phyloP scores from a whole-genome alignment of 1,140 invertebrate genomes.

The Temnothorax nylanderi region DNA sequence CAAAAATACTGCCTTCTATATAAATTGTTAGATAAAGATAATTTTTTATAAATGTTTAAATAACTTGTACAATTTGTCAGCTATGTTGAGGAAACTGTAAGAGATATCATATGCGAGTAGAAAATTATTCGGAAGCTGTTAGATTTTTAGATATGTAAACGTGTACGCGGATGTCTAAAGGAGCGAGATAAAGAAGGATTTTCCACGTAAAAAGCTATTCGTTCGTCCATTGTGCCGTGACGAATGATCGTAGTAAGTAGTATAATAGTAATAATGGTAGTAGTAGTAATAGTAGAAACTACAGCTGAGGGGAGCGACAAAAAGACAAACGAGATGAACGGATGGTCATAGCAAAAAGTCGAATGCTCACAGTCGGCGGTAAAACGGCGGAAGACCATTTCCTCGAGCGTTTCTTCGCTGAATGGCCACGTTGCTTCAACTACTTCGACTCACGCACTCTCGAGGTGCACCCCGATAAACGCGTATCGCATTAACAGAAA shows the following conservation, averaged over 20 bases:
- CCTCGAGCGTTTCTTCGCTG: constrained; percentile 77
- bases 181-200: constrained; percentile 14
- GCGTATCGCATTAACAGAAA: constrained; percentile 47
- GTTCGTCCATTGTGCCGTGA: constrained; percentile 44
- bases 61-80: background rate
- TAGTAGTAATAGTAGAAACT: constrained; percentile 50
- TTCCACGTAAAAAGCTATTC: constrained; percentile 52
- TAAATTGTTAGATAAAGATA: background rate
- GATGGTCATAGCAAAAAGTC: constrained; percentile 63
- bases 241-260: constrained; percentile 31
- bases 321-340: constrained; percentile 71
- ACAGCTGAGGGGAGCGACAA: constrained; percentile 61
- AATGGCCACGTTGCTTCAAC: constrained; percentile 65
- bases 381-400: constrained; percentile 80
- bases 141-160: constrained; percentile 8
- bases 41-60: background rate
- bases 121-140: background rate
- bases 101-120: background rate
- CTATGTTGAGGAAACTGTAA: background rate
- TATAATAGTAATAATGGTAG: constrained; percentile 26
- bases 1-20: background rate
- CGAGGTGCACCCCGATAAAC: constrained; percentile 35
- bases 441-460: constrained; percentile 66
- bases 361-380: constrained; percentile 70
- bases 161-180: background rate